Evolutionary conservation across 2,888 invertebrate genomes (phyloP).

Genomic region (Sphaeridia pumilis): DNA sequence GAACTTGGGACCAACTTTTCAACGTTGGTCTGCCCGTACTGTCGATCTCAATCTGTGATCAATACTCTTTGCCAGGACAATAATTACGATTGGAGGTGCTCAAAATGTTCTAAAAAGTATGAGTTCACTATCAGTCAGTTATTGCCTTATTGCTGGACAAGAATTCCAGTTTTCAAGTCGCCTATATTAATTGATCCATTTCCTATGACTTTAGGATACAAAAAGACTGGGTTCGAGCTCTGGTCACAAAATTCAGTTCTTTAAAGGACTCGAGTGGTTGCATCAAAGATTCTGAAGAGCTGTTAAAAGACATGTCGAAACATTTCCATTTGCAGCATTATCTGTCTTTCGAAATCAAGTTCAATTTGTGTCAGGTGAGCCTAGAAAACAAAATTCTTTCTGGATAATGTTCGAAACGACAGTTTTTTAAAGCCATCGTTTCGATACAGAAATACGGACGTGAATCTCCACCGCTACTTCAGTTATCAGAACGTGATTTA

Average conservation of each 20-base stretch:
- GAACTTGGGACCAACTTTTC: conserved; percentile 24
- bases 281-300: conserved; percentile 23
- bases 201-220: too few species aligned
- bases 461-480: conserved; percentile 18
- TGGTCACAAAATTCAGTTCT: neutral
- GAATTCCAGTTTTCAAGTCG: too few species aligned
- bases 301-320: conserved; percentile 20
- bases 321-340: conserved; percentile 28
- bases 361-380: conserved; percentile 29
- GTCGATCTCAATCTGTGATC: conserved; percentile 5
- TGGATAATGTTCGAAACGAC: too few species aligned
- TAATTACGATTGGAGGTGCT: neutral
- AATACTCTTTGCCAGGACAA: neutral
- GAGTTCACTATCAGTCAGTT: too few species aligned
- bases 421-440: neutral
- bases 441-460: conserved; percentile 26
- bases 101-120: too few species aligned
- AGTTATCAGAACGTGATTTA: conserved; percentile 19
- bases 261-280: neutral
- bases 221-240: neutral
- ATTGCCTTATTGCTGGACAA: too few species aligned
- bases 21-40: conserved; percentile 22
- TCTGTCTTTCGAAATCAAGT: conserved; percentile 30
- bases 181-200: too few species aligned
- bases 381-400: neutral